Evolutionary conservation across 2,113 vertebrate species (phyloP), one percentile per base, ranked within the genome.

Genomic region (Paralichthys olivaceus): DNA sequence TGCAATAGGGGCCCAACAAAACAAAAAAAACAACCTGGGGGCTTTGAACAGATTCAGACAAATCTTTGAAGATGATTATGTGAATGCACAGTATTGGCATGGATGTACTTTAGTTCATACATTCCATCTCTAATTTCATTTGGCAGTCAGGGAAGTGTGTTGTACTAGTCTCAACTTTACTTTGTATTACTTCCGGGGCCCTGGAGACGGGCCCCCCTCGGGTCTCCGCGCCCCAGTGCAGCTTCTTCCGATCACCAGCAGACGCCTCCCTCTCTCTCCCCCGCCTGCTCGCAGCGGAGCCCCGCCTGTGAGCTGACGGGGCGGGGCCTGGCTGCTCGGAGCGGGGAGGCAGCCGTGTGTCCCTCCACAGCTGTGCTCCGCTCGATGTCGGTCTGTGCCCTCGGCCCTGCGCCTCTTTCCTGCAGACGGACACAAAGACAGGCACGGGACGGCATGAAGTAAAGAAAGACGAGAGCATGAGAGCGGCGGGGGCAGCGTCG

Each of bases 301-400:
- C 34, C 93, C 93, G 90, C 92, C 93, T 40, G 69, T 71, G 66
- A 65, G 28, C 77, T 75, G 19, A 62, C 56, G 72, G 62, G 89
- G 86, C 69, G 84, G 91, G 55, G 90, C 90, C 29, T 89, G 37
- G 19, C 49, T 17, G 84, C 23, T 81, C 65, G 25, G 75, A 74
- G 77, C 84, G 75, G 68, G 69, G 54, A 79, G 57, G 57, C 84
- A 79, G 78, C 58, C 86, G 84, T 34, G 78, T 75, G 60, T 77
- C 80, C 59, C 64, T 63, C 62, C 72, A 85, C 91, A 87, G 88
- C 90, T 83, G 85, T 69, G 45, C 45, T 49, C 45, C 19, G 45
- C 45, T 19, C 45, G 6, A 19, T 49, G 45, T 49, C 45, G 45
- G 37, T 40, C 12, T 13, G 37, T 13, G 9, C 17, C 19, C 45